phyloP scores from a whole-genome alignment of 2,888 invertebrate genomes.

The Crioceris asparagi region DNA sequence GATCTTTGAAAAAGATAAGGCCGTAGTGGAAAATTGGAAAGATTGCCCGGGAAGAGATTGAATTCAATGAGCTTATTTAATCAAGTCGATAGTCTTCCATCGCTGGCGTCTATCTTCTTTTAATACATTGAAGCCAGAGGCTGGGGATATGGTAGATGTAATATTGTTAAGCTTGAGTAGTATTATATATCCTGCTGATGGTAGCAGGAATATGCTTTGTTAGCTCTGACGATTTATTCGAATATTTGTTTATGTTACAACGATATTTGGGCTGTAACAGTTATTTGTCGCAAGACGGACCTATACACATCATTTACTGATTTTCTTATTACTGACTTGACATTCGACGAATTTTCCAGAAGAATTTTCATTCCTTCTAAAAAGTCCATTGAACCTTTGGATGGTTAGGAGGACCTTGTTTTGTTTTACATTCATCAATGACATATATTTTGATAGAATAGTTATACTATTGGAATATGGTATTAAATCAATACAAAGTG shows the following conservation, averaged over 20 bases:
- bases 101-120: constrained; percentile 5
- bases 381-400: too few relatives aligned
- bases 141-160: neutral
- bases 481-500: too few relatives aligned
- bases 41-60: constrained; percentile 35
- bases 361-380: too few relatives aligned
- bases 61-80: constrained; percentile 39
- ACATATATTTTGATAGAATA: too few relatives aligned
- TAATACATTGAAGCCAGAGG: constrained; percentile 7
- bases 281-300: too few relatives aligned
- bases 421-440: too few relatives aligned
- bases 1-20: constrained; percentile 35
- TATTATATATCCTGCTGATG: neutral
- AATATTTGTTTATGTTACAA: constrained; percentile 1
- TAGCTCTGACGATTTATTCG: neutral
- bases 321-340: too few relatives aligned
- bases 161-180: constrained; percentile 1
- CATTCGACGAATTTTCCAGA: too few relatives aligned
- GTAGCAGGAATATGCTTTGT: neutral
- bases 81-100: constrained; percentile 27
- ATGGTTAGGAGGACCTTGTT: too few relatives aligned
- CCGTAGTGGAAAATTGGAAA: constrained; percentile 39
- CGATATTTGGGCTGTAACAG: too few relatives aligned
- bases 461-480: too few relatives aligned
- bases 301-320: too few relatives aligned